phyloP scores from a whole-genome alignment of 2,113 vertebrate species.

The Leiothrix lutea region DNA sequence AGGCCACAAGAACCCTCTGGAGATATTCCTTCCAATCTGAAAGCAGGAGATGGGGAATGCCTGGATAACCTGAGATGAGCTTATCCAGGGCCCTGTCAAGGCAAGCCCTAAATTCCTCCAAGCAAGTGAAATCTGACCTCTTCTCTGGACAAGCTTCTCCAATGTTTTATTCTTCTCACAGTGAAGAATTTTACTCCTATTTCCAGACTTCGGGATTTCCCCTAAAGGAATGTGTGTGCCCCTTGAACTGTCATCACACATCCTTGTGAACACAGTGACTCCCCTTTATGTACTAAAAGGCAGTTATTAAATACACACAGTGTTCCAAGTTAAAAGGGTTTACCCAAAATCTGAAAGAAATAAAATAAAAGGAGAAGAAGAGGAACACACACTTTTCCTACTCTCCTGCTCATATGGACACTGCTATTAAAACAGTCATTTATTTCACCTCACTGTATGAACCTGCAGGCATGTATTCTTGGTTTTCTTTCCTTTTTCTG shows the following conservation, averaged over 20 bases:
- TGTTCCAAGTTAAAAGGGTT: not conserved
- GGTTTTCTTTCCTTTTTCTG: not conserved
- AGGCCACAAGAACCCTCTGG: not conserved
- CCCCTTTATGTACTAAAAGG: not conserved
- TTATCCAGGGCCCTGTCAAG: not conserved
- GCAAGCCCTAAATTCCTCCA: not conserved
- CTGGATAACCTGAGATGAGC: not conserved
- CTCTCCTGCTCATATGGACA: not conserved
- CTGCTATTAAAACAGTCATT: not conserved
- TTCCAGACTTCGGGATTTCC: not conserved
- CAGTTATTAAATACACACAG: not conserved
- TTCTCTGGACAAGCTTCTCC: not conserved
- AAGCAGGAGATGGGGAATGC: not conserved
- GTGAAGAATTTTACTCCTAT: not conserved
- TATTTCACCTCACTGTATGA: not conserved
- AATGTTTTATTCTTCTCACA: not conserved
- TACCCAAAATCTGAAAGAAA: not conserved
- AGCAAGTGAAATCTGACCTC: not conserved
- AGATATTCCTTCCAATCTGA: not conserved
- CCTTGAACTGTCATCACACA: not conserved
- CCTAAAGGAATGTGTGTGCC: not conserved
- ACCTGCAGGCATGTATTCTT: not conserved
- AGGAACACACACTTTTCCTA: not conserved
- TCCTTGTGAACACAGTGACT: not conserved
- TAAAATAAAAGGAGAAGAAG: not conserved